Conservation (phyloP, 2,888 invertebrate genomes). For the Sturmia bella region DNA sequence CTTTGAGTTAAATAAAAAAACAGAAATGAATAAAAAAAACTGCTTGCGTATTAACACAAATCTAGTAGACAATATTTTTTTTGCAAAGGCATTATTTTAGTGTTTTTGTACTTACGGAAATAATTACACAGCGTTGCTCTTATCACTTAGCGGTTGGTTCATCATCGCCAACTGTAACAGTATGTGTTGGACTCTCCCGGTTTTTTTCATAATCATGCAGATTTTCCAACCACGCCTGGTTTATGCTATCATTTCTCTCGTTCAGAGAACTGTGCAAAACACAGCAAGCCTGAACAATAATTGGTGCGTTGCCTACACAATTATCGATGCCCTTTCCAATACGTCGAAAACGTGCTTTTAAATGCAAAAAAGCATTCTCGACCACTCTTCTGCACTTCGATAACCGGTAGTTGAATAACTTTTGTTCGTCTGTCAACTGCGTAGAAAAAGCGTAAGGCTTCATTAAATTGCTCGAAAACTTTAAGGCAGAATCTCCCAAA, state of each 20-base stretch:
- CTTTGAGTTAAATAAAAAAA: neutral
- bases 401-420: conserved; percentile 28
- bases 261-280: conserved; percentile 47
- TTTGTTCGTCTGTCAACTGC: conserved; percentile 17
- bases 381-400: conserved; percentile 3
- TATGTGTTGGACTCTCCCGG: neutral
- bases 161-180: neutral
- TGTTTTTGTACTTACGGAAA: neutral
- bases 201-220: conserved; percentile 4
- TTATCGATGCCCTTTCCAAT: conserved; percentile 47
- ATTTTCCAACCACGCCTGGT: conserved; percentile 28
- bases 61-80: no score
- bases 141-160: neutral
- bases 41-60: no score
- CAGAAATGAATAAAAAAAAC: no score
- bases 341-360: no score
- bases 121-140: neutral
- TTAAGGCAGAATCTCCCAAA: conserved; percentile 13
- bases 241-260: conserved; percentile 37
- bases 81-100: no score
- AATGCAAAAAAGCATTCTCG: no score
- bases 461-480: conserved; percentile 25
- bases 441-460: conserved; percentile 44
- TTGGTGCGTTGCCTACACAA: conserved; percentile 21
- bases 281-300: conserved; percentile 34